Evolutionary conservation across 2,888 invertebrate species (phyloP).

Genomic region (Dolichomitus sp.): DNA sequence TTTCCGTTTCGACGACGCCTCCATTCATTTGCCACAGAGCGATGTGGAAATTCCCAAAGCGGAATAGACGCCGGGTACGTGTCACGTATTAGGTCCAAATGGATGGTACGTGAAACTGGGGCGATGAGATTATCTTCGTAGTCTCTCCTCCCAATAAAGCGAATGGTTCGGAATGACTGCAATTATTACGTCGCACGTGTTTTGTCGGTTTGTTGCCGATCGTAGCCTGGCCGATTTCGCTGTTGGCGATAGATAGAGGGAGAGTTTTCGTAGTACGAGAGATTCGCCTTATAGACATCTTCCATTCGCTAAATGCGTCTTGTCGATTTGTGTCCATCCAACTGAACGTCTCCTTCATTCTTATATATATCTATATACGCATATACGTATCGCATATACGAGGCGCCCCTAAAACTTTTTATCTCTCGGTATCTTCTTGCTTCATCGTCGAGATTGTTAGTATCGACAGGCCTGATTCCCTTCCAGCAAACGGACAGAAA

Average conservation of each 20-base stretch:
- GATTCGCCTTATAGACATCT: slow-evolving; percentile 28
- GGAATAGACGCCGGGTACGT: slow-evolving; percentile 71
- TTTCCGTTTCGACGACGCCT: background rate
- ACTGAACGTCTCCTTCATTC: slow-evolving; percentile 55
- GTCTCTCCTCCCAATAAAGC: slow-evolving; percentile 78
- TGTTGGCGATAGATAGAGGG: slow-evolving; percentile 45
- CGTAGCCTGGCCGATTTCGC: slow-evolving; percentile 34
- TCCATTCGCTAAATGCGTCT: slow-evolving; percentile 64
- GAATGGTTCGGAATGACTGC: slow-evolving; percentile 83
- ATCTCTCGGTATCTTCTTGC: slow-evolving; percentile 42
- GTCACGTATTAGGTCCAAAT: slow-evolving; percentile 81
- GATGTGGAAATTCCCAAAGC: slow-evolving; percentile 73
- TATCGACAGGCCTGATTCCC: slow-evolving; percentile 35
- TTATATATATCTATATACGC: slow-evolving; percentile 23
- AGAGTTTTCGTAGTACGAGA: slow-evolving; percentile 37
- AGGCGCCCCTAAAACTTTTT: slow-evolving; percentile 44
- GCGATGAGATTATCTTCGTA: slow-evolving; percentile 82
- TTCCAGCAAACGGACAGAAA: slow-evolving; percentile 6
- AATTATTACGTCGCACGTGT: slow-evolving; percentile 83
- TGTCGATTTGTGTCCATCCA: slow-evolving; percentile 65
- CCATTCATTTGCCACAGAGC: slow-evolving; percentile 10
- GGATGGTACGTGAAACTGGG: slow-evolving; percentile 81
- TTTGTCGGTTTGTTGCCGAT: slow-evolving; percentile 68
- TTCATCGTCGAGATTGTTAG: slow-evolving; percentile 46
- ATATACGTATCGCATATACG: slow-evolving; percentile 11